Base-by-base conservation (phyloP, 2,113 vertebrate genomes). In the Taurulus bubalis region DNA sequence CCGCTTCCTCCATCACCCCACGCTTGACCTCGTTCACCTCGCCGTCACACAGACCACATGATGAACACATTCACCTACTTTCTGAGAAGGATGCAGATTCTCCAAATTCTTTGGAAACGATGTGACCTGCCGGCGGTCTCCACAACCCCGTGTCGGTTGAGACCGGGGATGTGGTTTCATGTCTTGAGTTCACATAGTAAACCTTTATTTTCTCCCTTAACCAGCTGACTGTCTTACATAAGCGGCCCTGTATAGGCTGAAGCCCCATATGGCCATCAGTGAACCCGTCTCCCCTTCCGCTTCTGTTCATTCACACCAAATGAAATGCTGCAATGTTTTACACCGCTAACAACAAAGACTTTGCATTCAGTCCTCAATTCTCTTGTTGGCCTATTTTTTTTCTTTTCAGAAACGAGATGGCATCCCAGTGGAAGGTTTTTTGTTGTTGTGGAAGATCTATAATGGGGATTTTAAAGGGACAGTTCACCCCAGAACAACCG, bases 211-310 rank as follows among this genome's bases (percentile, higher is more conserved):
- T 51, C 49, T 42, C 26, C 45, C 38, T 40, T 8, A 62, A 80
- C 47, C 80, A 79, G 80, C 81, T 89, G 87, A 78, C 67, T 82
- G 59, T 82, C 72, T 84, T 81, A 68, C 45, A 32, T n/a, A 72
- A 76, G 72, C 75, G 70, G 77, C 51, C 2, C 71, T 73, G 51
- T 9, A n/a, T n/a, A 51, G 58, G 56, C 72, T 79, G 12, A 75
- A 77, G 15, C n/a, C 24, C 38, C 85, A 67, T 58, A 70, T 71
- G 83, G 64, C 69, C 40, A 2, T 1, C 38, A 70, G 72, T 71
- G 62, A 77, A 70, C 62, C 45, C 62, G 26, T 53, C 63, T 72
- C 79, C 67, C 69, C 70, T 71, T 71, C 65, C 38, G 66, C 59
- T n/a, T 71, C 45, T 68, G 59, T 75, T 77, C 60, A 79, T 82